A percentile compares a stretch with the other conserved stretches of the same genome.
Evolutionary conservation across 2,113 vertebrate species (phyloP).

Genomic region (Chaetura pelagica): DNA sequence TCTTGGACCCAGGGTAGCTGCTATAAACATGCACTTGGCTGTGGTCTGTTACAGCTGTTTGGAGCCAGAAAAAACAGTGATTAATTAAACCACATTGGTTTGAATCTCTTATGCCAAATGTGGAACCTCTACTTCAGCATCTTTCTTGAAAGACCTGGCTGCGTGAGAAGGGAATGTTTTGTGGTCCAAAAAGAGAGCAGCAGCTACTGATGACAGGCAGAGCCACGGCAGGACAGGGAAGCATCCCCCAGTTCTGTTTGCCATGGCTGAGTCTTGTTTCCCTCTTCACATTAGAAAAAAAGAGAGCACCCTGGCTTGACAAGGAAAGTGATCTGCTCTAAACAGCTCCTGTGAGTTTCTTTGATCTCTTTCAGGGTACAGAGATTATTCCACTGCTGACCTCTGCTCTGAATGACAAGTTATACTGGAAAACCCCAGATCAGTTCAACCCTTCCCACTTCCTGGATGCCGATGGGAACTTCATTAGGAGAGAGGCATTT

Average conservation of each 20-base stretch:
- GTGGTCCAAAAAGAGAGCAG: background rate
- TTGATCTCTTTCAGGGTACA: conserved; percentile 70
- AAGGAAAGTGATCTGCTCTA: background rate
- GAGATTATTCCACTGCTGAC: conserved; percentile 74
- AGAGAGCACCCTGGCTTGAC: background rate
- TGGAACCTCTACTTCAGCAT: background rate
- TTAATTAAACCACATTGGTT: background rate
- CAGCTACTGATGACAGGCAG: background rate
- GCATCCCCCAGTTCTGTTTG: background rate
- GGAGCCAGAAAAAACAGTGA: background rate
- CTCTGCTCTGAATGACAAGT: conserved; percentile 72
- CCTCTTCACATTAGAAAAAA: background rate
- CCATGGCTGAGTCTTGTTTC: background rate
- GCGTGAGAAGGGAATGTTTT: background rate
- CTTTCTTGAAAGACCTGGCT: background rate
- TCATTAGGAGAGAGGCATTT: conserved; percentile 76
- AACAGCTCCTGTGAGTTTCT: background rate
- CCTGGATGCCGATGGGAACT: conserved; percentile 74
- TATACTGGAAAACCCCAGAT: conserved; percentile 75
- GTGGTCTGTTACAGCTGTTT: background rate
- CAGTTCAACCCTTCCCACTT: conserved; percentile 78
- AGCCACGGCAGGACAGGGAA: background rate
- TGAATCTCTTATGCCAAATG: background rate
- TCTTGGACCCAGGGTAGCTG: background rate
- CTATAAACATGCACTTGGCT: background rate